Evolutionary conservation across 1,140 invertebrate species (phyloP), one percentile per base, ranked within the genome.

Genomic region (Drosophila pallidifrons): DNA sequence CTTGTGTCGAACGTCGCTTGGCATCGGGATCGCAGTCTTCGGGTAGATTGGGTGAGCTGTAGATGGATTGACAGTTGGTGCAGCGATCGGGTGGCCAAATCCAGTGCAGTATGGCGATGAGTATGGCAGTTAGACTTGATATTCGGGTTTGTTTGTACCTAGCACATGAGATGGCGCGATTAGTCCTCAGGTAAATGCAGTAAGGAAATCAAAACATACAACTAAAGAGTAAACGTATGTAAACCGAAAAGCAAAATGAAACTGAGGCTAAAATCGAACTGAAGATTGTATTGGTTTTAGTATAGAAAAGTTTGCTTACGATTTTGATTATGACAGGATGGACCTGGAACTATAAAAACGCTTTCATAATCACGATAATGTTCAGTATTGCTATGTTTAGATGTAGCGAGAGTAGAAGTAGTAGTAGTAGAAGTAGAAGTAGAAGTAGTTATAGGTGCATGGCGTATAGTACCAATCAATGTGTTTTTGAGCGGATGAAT

Each of bases 111-210:
- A 93, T 95, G 59, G 93, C 93, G 70, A 95, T 94, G 88, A 95
- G 95, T 77, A 95, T 94, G 93, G 94, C 96, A 66, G 83, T 92
- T 95, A 97, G 93, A 97, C 96, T 96, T 96, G 97, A 96, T 97
- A 97, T 95, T 97, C 97, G 94, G 96, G 96, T 95, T 96, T 96
- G 95, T 96, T 96, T 96, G 96, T 96, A 95, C 97, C 97, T 97
- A 94, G 57, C 87, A 81, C 71, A 92, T 60, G 93, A 20, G 59
- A 43, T 63, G 35, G 3, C 16, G 11, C 3, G 38, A 28, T 64
- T 38, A 58, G 10, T 61, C 8, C 3, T 2, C 41, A 51, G 7
- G 2, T 8, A 20, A 30, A 30, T 8, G 20, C 0, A 25, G 20
- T 10, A 35, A 30, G 11, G 8, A 32, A 7, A 15, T 15, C 0